A percentile compares a stretch with the other conserved stretches of the same genome.
Conservation (phyloP, 2,113 vertebrate species). For the Acanthisitta chloris region DNA sequence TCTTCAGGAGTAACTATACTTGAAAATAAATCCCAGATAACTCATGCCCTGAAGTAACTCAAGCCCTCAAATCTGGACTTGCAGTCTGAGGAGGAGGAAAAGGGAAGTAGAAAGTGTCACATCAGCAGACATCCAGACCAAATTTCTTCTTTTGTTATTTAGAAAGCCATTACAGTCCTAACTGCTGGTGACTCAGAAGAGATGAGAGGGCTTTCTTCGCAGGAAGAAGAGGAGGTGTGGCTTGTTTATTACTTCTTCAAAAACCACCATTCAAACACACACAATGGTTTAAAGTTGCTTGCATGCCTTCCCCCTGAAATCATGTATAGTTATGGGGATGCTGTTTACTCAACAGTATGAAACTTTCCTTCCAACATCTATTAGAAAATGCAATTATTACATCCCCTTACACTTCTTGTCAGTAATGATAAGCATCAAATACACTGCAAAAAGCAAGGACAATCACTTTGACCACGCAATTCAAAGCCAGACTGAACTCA, state of each 20-base stretch:
- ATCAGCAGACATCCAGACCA: neutral
- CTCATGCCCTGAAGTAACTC: neutral
- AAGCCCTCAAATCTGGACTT: neutral
- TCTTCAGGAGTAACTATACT: neutral
- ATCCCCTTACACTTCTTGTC: neutral
- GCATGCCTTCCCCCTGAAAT: neutral
- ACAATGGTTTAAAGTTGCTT: neutral
- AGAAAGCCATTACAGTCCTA: neutral
- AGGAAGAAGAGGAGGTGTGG: neutral
- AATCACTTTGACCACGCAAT: neutral
- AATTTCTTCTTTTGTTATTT: neutral
- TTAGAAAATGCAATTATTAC: neutral
- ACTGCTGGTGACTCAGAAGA: neutral
- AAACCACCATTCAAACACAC: neutral
- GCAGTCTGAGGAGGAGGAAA: neutral
- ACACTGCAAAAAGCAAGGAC: neutral
- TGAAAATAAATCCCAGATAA: neutral
- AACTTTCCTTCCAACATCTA: neutral
- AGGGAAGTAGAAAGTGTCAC: neutral
- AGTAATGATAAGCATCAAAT: neutral
- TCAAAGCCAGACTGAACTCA: neutral
- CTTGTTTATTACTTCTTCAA: neutral
- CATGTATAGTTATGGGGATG: neutral
- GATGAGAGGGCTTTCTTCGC: neutral
- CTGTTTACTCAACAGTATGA: neutral